A percentile compares a stretch with the other conserved stretches of the same genome.
Evolutionary conservation across 2,113 vertebrate genomes (phyloP).

Genomic region (Lanius ludovicianus): DNA sequence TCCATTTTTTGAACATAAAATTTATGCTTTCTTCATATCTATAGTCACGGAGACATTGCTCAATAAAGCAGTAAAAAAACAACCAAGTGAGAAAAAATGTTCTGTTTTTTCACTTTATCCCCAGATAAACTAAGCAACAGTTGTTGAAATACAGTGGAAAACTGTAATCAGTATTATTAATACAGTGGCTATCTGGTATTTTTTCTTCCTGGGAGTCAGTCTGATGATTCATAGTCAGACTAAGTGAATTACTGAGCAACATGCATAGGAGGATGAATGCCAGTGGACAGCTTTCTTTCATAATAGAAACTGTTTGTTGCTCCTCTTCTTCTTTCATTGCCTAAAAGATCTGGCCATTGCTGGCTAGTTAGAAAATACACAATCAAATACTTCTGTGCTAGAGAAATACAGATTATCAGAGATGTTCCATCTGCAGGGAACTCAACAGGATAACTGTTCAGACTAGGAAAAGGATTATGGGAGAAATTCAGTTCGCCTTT

Average conservation of each 20-base stretch:
- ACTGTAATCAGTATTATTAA: not conserved
- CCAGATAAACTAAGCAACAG: not conserved
- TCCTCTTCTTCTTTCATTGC: not conserved
- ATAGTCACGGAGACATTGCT: not conserved
- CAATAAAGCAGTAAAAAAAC: not conserved
- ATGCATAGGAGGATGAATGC: not conserved
- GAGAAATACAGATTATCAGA: not conserved
- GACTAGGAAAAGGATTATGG: not conserved
- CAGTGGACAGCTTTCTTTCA: conserved; percentile 3
- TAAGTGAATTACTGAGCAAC: conserved; percentile 28
- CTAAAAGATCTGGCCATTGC: not conserved
- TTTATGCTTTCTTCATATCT: not conserved
- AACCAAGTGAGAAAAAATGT: not conserved
- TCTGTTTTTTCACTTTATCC: not conserved
- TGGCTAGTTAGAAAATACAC: not conserved
- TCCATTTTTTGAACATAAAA: not conserved
- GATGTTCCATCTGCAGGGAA: not conserved
- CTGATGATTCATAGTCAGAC: conserved; percentile 21
- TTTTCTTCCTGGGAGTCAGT: not conserved
- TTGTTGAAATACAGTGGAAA: not conserved
- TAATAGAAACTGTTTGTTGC: not conserved
- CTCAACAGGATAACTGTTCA: not conserved
- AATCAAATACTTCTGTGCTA: not conserved
- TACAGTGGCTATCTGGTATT: not conserved
- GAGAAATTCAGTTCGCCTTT: not conserved